Base-by-base conservation (phyloP, 2,888 invertebrate genomes). In the Archips crataeganus region DNA sequence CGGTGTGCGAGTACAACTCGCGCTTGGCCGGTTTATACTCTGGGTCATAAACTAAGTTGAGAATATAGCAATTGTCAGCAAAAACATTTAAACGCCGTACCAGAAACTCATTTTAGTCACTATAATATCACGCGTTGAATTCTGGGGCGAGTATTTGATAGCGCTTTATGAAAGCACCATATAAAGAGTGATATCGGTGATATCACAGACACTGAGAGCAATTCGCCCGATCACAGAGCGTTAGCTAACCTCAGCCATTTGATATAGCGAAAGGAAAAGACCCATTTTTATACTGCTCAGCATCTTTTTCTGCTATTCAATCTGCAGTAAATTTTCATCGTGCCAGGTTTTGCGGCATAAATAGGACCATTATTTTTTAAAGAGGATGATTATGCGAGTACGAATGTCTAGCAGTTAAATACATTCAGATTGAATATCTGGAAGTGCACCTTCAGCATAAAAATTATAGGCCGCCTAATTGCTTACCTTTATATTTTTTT, bases 291-390 rank as follows among this genome's bases (percentile, higher is more conserved):
- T 70, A 42, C 47, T 45, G 65, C 54, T 70, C 59, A 69, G 73
- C 77, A 75, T 77, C 79, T 82, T 84, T 84, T 82, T 81, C 79
- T 80, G 79, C 81, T 81, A 84, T 87, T 85, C 85, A 87, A 88
- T 88, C 86, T 88, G 89, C 86, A 89, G 85, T 89, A 88, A 86
- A 84, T 88, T 86, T 85, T 84, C 88, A 89, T 86, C 78, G 80
- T 79, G 80, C 78, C 79, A 80, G 80, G 78, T 83, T 82, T 80
- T 77, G 77, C 72, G 79, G 82, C 77, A 77, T 80, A 83, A 85
- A 81, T 78, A 82, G 76, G 76, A 77, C 77, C 81, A 82, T 85
- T 85, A 84, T 82, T 83, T 23, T 81, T 78, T 78, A 78, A 79
- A 79, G 79, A 79, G 80, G 75, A 80, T 80, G 69, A 74, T 64